These are phyloP conservation scores for Monarcha castaneiventris DNA, from an alignment of 2,113 vertebrate genomes.

Conservation along the genomic window DNA sequence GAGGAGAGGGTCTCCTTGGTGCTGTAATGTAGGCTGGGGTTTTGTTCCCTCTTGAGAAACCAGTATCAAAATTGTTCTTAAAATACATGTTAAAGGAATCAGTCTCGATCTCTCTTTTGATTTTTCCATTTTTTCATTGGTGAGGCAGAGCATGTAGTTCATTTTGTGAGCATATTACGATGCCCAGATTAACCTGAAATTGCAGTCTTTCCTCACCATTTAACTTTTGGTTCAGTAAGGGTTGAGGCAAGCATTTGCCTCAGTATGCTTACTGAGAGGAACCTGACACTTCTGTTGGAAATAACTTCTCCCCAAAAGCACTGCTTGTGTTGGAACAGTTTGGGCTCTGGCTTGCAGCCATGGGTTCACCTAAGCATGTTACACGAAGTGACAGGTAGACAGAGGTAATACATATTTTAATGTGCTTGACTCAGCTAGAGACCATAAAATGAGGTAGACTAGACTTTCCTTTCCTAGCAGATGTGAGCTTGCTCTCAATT, in stretches of 20 bases:
- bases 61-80: background rate
- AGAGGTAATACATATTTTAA: conserved; percentile 31
- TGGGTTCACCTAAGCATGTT: conserved; percentile 20
- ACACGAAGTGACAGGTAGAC: conserved; percentile 50
- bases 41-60: background rate
- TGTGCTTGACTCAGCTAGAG: conserved; percentile 19
- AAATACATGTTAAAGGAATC: background rate
- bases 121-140: background rate
- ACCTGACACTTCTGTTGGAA: background rate
- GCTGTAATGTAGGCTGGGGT: background rate
- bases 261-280: background rate
- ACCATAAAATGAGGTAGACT: background rate
- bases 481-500: conserved; percentile 12
- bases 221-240: background rate
- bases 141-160: background rate
- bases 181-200: background rate
- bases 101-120: background rate
- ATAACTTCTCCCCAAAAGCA: conserved; percentile 35
- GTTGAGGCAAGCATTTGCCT: conserved; percentile 7
- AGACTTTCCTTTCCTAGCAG: conserved; percentile 1
- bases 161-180: background rate
- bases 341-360: conserved; percentile 34
- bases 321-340: conserved; percentile 3
- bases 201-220: background rate
- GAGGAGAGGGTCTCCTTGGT: background rate